Conservation (phyloP, 2,888 invertebrate genomes). For the Neoaliturus tenellus region DNA sequence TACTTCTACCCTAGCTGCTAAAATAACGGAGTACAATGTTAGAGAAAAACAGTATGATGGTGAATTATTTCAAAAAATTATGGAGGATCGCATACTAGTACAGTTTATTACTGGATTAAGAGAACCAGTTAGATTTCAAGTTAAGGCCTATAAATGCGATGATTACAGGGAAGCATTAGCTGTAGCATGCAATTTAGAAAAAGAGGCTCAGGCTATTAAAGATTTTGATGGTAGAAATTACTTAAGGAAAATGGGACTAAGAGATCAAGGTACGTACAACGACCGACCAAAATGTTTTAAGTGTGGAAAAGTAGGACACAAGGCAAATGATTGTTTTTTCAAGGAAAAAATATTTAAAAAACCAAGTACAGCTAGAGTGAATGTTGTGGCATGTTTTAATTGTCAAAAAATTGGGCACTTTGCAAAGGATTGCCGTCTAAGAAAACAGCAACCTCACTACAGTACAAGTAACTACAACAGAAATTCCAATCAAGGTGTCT, state of each 20-base stretch:
- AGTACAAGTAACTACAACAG: background rate
- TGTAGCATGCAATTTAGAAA: constrained; percentile 17
- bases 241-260: background rate
- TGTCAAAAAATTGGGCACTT: background rate
- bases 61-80: constrained; percentile 25
- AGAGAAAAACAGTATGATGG: constrained; percentile 24
- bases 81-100: constrained; percentile 36
- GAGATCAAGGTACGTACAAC: background rate
- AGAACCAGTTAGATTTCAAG: constrained; percentile 14
- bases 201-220: background rate
- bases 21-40: constrained; percentile 32
- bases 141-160: background rate
- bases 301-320: background rate
- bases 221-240: constrained; percentile 6
- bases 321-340: background rate
- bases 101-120: constrained; percentile 24
- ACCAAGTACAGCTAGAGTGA: background rate
- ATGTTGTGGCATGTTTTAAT: background rate
- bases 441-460: background rate
- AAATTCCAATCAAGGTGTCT: background rate
- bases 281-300: background rate
- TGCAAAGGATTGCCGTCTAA: background rate
- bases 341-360: background rate
- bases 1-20: constrained; percentile 18
- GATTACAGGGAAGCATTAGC: constrained; percentile 7